phyloP scores from a whole-genome alignment of 2,888 invertebrate genomes.

The Oegoconia quadripuncta region DNA sequence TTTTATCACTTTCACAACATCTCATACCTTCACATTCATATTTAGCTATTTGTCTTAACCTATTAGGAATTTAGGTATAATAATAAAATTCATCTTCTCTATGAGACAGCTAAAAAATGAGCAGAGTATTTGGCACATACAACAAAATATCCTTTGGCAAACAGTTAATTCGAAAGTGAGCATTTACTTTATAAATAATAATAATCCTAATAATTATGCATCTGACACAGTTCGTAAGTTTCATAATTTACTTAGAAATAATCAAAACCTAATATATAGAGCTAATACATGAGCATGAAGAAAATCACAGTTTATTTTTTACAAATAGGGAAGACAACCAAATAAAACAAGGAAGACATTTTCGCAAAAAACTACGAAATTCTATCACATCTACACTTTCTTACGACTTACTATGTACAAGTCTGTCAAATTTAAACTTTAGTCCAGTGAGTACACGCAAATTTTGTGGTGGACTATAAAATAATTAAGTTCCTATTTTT shows the following conservation, averaged over 20 bases:
- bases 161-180: not conserved
- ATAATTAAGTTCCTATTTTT: too few relatives aligned
- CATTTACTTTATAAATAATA: not conserved
- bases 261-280: not conserved
- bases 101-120: slow-evolving; percentile 19
- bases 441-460: too few relatives aligned
- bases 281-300: not conserved
- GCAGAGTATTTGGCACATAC: slow-evolving; percentile 13
- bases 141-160: slow-evolving; percentile 1
- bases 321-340: too few relatives aligned
- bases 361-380: slow-evolving; percentile 8
- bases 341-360: slow-evolving; percentile 16
- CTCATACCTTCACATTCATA: slow-evolving; percentile 1
- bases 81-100: slow-evolving; percentile 11
- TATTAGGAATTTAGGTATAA: slow-evolving; percentile 1
- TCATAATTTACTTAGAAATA: too few relatives aligned
- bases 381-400: slow-evolving; percentile 3
- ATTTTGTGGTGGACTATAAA: too few relatives aligned
- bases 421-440: too few relatives aligned
- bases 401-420: too few relatives aligned
- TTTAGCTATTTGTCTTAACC: not conserved
- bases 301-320: slow-evolving; percentile 6
- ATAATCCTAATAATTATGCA: not conserved
- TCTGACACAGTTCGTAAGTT: not conserved
- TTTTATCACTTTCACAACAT: slow-evolving; percentile 21